Base-by-base conservation (phyloP, 2,888 invertebrate genomes). In the Hoplodrina blanda region DNA sequence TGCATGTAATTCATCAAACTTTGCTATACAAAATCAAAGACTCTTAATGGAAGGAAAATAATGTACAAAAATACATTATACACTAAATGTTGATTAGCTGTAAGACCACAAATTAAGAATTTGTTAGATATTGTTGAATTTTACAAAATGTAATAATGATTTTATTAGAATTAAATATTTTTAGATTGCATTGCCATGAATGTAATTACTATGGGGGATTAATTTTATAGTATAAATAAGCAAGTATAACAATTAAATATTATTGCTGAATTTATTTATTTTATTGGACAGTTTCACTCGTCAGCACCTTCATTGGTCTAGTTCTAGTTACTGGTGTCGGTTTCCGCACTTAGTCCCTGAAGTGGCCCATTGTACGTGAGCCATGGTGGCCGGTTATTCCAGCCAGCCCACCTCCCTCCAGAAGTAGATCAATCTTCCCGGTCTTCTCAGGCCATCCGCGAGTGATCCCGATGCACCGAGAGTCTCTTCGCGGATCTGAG, bases 111-210 rank as follows among this genome's bases (percentile, higher is more conserved):
- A 86, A 89, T 80, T 84, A 79, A 77, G 78, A 80, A 90, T 91
- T 89, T 91, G 92, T 93, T 93, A 91, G 87, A 85, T 86, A 87
- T 89, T 91, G 90, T 91, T 91, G 89, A 90, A 89, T 88, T 91
- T 90, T 90, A 90, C 89, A 89, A 88, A 86, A 87, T 89, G 83
- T 89, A 87, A 65, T 82, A 84, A 77, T 85, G 76, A 87, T 89
- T 88, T 88, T 88, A 89, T 86, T 90, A 89, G 87, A 81, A 87
- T 87, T 86, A 88, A 84, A 86, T 87, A 77, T 74, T 78, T 89
- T 89, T 87, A 89, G 85, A 87, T 88, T 91, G 85, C 89, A 91
- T 91, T 90, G 91, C 92, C 91, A 91, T 91, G 68, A 72, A 78
- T 92, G 83, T 86, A 84, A 85, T 81, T 85, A 83, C 70, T 87